A percentile compares a stretch with the other conserved stretches of the same genome.
Evolutionary conservation across 1,140 invertebrate species (phyloP).

Genomic region (Eriocheir sinensis): DNA sequence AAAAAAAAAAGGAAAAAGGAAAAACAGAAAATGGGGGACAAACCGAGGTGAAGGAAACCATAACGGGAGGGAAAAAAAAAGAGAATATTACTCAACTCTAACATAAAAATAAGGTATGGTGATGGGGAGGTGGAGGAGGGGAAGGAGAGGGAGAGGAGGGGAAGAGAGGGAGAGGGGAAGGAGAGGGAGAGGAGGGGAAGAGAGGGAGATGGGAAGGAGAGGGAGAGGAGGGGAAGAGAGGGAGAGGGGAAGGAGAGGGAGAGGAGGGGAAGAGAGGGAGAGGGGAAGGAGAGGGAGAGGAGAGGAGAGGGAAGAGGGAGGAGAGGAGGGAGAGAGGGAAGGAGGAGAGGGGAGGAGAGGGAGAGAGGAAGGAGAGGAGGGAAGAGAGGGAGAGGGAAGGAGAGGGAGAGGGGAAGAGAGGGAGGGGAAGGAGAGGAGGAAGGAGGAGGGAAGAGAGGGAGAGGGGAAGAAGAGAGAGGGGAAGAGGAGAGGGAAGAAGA

Average conservation of each 20-base stretch:
- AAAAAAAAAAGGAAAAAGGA: not conserved
- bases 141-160: not conserved
- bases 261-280: too few species aligned
- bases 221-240: not conserved
- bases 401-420: not conserved
- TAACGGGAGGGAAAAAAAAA: too few species aligned
- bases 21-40: not conserved
- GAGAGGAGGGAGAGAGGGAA: not conserved
- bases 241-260: not conserved
- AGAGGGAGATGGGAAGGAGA: not conserved
- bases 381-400: slow-evolving; percentile 1
- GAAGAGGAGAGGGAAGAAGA: not conserved
- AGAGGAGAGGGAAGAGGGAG: not conserved
- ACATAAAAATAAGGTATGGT: not conserved
- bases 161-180: not conserved
- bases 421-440: not conserved
- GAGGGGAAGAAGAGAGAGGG: not conserved
- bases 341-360: not conserved
- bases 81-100: too few species aligned
- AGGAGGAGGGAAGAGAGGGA: not conserved
- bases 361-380: not conserved
- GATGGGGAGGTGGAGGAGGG: not conserved
- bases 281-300: not conserved
- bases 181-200: not conserved
- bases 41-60: too few species aligned